Percentiles rank a stretch among this genome's conserved stretches.
phyloP scores from a whole-genome alignment of 2,113 vertebrate species.

The Apeltes quadracus region DNA sequence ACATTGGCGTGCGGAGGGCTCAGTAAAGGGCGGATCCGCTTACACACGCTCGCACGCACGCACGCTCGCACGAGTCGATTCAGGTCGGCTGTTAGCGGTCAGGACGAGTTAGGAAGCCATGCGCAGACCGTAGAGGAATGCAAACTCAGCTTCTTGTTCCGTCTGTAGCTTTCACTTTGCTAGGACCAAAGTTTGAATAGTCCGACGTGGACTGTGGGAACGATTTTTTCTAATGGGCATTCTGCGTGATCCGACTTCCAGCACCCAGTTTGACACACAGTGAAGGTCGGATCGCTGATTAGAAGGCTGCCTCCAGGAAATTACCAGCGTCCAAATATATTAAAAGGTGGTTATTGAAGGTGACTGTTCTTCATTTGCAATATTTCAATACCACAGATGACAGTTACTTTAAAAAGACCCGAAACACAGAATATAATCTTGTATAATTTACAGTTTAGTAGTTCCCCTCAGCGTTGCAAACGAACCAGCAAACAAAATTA shows the following conservation, averaged over 20 bases:
- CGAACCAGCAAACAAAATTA: neutral
- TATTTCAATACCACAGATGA: neutral
- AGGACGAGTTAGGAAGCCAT: neutral
- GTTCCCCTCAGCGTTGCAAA: neutral
- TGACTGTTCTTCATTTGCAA: neutral
- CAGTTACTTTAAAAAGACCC: too few species aligned
- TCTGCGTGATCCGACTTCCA: neutral
- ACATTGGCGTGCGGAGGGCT: neutral
- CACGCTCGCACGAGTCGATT: slow-evolving; percentile 21
- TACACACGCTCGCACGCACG: too few species aligned
- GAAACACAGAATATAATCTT: too few species aligned
- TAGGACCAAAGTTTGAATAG: neutral
- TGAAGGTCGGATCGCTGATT: neutral
- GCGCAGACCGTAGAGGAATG: too few species aligned
- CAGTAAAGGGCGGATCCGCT: slow-evolving; percentile 4
- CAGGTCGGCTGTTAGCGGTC: slow-evolving; percentile 7
- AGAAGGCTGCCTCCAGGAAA: neutral
- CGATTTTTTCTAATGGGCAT: neutral
- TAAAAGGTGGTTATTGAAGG: neutral
- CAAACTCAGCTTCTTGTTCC: neutral
- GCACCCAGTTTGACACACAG: neutral
- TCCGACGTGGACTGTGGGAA: neutral
- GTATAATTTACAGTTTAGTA: slow-evolving; percentile 2
- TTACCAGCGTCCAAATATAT: neutral
- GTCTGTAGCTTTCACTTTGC: neutral